Percentiles rank a stretch among this genome's conserved stretches.
phyloP scores from a whole-genome alignment of 2,888 invertebrate genomes.

The Hydrotaea diabolus region DNA sequence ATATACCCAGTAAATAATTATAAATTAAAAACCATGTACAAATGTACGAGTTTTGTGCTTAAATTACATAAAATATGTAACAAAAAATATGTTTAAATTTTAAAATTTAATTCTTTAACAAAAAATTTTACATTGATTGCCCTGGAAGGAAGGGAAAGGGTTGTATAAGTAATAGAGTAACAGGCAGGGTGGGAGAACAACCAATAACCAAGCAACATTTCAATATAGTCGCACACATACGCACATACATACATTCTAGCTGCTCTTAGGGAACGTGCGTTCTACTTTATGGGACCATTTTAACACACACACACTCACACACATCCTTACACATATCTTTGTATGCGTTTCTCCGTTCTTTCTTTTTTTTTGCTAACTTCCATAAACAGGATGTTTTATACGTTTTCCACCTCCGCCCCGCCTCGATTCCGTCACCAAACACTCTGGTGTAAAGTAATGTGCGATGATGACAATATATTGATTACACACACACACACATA shows the following conservation, averaged over 20 bases:
- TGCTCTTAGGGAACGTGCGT: neutral
- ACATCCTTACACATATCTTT: no score
- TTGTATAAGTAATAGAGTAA: neutral
- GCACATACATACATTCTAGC: neutral
- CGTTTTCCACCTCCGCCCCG: neutral
- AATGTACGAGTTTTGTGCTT: neutral
- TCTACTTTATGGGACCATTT: constrained; percentile 17
- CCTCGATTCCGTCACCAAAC: neutral
- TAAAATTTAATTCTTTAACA: neutral
- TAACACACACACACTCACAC: neutral
- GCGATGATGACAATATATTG: constrained; percentile 41
- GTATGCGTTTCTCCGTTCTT: neutral
- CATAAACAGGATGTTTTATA: constrained; percentile 29
- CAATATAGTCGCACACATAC: no score
- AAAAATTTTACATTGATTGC: constrained; percentile 18
- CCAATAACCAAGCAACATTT: constrained; percentile 24
- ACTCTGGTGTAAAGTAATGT: neutral
- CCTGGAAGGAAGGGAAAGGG: neutral
- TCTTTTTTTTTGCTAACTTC: neutral
- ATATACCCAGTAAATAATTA: neutral
- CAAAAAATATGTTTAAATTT: constrained; percentile 1
- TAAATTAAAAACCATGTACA: neutral
- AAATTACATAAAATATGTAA: neutral
- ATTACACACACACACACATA: constrained; percentile 16
- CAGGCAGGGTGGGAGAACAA: neutral